These are phyloP conservation scores for Spodoptera picta DNA, from an alignment of 2,888 invertebrate species.

Conservation along the genomic window DNA sequence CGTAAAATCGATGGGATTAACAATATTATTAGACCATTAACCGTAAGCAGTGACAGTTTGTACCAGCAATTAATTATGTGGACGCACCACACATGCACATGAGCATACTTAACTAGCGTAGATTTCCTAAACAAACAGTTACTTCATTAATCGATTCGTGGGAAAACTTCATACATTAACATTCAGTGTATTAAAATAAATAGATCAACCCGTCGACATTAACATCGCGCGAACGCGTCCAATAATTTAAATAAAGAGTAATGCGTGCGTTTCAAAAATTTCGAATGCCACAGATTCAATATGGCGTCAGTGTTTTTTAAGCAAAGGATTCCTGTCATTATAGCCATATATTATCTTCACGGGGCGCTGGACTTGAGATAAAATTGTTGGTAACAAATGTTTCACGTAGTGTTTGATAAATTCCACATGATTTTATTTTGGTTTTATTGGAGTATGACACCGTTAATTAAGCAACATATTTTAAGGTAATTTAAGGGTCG, in stretches of 20 bases:
- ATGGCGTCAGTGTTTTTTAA: constrained; percentile 75
- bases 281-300: constrained; percentile 77
- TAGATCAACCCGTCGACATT: constrained; percentile 62
- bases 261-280: constrained; percentile 73
- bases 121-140: constrained; percentile 47
- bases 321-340: constrained; percentile 80
- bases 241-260: constrained; percentile 61
- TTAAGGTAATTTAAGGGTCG: constrained; percentile 52
- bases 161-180: constrained; percentile 47
- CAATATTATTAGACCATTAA: constrained; percentile 12
- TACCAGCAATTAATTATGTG: constrained; percentile 40
- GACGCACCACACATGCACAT: constrained; percentile 32
- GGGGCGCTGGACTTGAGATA: constrained; percentile 76
- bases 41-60: constrained; percentile 25
- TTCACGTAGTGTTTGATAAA: constrained; percentile 60
- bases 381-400: constrained; percentile 69
- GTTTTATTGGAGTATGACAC: constrained; percentile 60
- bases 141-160: constrained; percentile 47
- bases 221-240: constrained; percentile 55
- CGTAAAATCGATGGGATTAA: constrained; percentile 6
- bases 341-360: constrained; percentile 78
- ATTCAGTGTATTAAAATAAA: constrained; percentile 56
- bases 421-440: constrained; percentile 61
- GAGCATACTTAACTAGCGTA: constrained; percentile 33
- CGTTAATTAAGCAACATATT: constrained; percentile 62